Conservation (phyloP, 2,113 vertebrate species). For the Hoplias malabaricus region DNA sequence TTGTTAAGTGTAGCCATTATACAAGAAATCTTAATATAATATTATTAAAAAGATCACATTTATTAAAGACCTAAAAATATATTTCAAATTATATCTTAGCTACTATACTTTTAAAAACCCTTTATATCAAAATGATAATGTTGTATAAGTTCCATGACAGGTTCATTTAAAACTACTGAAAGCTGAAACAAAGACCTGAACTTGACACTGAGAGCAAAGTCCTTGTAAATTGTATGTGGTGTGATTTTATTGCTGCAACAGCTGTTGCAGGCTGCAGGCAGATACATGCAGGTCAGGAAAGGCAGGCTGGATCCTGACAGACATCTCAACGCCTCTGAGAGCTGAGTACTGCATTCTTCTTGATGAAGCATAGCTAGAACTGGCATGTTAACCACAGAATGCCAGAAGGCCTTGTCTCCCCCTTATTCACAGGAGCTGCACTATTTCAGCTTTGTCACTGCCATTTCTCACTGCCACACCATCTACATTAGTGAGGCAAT, state of each 20-base stretch:
- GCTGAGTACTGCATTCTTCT: not conserved
- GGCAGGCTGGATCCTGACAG: not conserved
- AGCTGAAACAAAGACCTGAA: not conserved
- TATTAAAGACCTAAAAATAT: no score
- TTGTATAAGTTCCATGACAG: not conserved
- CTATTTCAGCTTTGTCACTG: not conserved
- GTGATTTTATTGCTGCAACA: slow-evolving; percentile 8
- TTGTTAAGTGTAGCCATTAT: no score
- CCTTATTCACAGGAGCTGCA: not conserved
- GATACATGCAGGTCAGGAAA: not conserved
- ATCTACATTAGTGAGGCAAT: not conserved
- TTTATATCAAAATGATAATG: no score
- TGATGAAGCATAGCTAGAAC: not conserved
- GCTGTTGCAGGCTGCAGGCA: slow-evolving; percentile 11
- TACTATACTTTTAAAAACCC: no score
- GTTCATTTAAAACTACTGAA: not conserved
- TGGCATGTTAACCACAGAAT: slow-evolving; percentile 21
- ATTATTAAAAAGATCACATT: no score
- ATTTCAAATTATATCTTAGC: no score
- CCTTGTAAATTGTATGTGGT: slow-evolving; percentile 2
- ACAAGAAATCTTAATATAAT: no score
- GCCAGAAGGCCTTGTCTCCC: not conserved
- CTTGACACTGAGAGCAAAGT: not conserved
- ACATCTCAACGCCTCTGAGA: not conserved
- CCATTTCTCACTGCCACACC: not conserved